phyloP scores from a whole-genome alignment of 2,888 invertebrate genomes.

The Drosophila melanosoma region DNA sequence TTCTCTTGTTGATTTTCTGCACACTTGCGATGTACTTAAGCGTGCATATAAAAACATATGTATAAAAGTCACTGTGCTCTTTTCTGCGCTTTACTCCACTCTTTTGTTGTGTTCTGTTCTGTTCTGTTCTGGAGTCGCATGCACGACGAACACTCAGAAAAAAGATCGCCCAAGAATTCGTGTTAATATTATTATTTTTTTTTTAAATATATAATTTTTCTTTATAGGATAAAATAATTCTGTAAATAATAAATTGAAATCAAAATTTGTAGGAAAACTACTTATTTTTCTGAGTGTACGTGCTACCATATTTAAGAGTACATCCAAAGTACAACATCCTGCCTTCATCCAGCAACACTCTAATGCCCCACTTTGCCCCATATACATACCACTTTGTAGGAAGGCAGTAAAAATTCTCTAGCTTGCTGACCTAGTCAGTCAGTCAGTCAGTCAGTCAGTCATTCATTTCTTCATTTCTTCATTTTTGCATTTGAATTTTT shows the following conservation, averaged over 20 bases:
- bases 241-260: no score
- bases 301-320: conserved; percentile 11
- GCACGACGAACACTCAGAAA: conserved; percentile 4
- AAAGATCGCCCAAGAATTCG: background rate
- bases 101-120: background rate
- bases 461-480: conserved; percentile 39
- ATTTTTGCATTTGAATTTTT: conserved; percentile 46
- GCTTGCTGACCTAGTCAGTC: conserved; percentile 26
- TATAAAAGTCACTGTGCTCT: conserved; percentile 14
- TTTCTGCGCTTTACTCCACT: background rate
- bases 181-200: no score
- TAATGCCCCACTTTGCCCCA: conserved; percentile 47
- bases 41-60: conserved; percentile 66
- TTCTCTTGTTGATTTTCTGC: conserved; percentile 42
- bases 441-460: conserved; percentile 27
- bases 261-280: no score
- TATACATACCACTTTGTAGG: conserved; percentile 4
- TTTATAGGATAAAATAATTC: no score
- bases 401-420: conserved; percentile 20
- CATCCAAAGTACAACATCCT: conserved; percentile 31
- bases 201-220: no score
- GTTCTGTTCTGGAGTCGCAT: conserved; percentile 11
- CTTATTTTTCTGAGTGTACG: background rate
- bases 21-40: conserved; percentile 62
- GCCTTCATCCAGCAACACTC: conserved; percentile 43